phyloP scores from a whole-genome alignment of 1,140 invertebrate genomes.

The Pseudomyrmex pallidus region DNA sequence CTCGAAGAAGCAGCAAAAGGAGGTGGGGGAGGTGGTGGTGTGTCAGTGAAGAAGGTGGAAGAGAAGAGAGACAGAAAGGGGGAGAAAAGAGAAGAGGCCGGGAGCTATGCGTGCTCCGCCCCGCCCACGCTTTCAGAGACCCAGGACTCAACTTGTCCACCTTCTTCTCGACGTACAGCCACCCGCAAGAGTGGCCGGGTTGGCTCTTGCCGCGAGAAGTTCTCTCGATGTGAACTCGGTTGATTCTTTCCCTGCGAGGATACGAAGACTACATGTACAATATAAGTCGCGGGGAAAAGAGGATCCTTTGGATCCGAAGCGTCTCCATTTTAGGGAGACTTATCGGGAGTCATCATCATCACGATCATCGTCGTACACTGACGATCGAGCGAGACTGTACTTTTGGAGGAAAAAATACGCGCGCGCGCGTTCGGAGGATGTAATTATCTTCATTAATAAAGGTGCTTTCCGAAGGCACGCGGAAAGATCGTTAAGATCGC shows the following conservation, averaged over 20 bases:
- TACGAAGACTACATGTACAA: slow-evolving; percentile 1
- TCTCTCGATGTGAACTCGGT: slow-evolving; percentile 2
- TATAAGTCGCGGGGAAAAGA: not conserved
- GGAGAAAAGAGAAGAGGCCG: slow-evolving; percentile 81
- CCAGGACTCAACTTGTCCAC: slow-evolving; percentile 84
- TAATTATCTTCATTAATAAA: slow-evolving; percentile 56
- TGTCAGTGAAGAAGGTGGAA: slow-evolving; percentile 66
- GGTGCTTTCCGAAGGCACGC: slow-evolving; percentile 33
- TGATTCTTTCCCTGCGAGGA: not conserved
- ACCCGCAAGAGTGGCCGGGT: slow-evolving; percentile 78
- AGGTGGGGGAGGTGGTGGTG: slow-evolving; percentile 52
- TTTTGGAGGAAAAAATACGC: slow-evolving; percentile 31
- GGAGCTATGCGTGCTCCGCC: slow-evolving; percentile 85
- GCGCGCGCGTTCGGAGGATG: not conserved
- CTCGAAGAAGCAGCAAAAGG: slow-evolving; percentile 66
- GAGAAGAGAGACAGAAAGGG: not conserved
- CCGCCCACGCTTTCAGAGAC: slow-evolving; percentile 85
- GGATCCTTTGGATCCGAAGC: not conserved
- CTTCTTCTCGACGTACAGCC: slow-evolving; percentile 81
- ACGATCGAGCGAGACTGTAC: slow-evolving; percentile 42
- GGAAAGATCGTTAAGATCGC: slow-evolving; percentile 46
- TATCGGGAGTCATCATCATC: not conserved
- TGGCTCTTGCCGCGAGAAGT: slow-evolving; percentile 49
- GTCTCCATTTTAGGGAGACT: not conserved
- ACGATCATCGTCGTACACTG: not conserved